Conservation (phyloP, 2,113 vertebrate species). For the Australoheros scitulus region DNA sequence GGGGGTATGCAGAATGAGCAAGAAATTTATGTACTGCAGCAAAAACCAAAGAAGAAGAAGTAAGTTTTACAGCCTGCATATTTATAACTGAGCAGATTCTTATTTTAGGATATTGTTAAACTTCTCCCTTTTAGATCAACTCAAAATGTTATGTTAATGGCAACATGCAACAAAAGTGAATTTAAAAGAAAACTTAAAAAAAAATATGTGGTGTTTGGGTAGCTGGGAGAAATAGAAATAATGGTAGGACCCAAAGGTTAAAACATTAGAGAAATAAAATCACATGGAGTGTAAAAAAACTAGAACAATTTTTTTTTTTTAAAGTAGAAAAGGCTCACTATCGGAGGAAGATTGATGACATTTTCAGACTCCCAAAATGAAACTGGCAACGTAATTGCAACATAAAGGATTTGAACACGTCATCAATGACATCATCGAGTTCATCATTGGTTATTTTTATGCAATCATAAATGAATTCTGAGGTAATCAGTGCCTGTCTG, state of each 20-base stretch:
- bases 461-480: neutral
- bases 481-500: neutral
- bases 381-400: neutral
- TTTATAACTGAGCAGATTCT: too few relatives aligned
- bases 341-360: too few relatives aligned
- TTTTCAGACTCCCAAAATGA: rapidly evolving
- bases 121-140: too few relatives aligned
- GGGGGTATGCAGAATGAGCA: neutral
- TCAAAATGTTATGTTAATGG: neutral
- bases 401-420: rapidly evolving
- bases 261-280: neutral
- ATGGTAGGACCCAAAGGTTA: rapidly evolving
- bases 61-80: neutral
- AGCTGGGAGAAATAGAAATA: neutral
- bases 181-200: rapidly evolving
- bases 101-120: too few relatives aligned
- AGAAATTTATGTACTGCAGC: constrained; percentile 2
- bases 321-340: too few relatives aligned
- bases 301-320: neutral
- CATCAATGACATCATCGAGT: neutral
- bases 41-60: neutral
- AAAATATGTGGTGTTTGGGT: neutral
- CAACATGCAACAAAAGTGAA: neutral
- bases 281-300: neutral
- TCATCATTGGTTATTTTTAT: neutral